Percentiles rank a stretch among this genome's conserved stretches.
phyloP scores from a whole-genome alignment of 2,113 vertebrate species.

The Opisthocomus hoazin region DNA sequence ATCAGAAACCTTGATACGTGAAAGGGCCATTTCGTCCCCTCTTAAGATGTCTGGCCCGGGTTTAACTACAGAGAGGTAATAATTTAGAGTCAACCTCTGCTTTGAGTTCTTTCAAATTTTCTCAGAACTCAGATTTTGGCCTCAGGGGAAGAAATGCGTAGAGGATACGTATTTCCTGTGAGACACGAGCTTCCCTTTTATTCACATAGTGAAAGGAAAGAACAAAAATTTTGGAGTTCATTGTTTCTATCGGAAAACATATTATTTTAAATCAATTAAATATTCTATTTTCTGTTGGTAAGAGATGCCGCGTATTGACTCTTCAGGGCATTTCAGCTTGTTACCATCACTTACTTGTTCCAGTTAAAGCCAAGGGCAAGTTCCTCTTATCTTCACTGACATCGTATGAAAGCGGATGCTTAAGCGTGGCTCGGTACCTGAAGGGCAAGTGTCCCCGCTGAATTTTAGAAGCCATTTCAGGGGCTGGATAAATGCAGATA shows the following conservation, averaged over 20 bases:
- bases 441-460: not conserved
- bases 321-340: not conserved
- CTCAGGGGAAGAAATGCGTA: not conserved
- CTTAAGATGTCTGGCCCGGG: not conserved
- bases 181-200: not conserved
- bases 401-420: not conserved
- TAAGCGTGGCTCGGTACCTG: not conserved
- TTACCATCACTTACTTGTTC: not conserved
- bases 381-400: not conserved
- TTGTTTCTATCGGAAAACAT: not conserved
- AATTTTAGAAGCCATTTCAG: not conserved
- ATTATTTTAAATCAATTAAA: constrained; percentile 50
- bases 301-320: constrained; percentile 44
- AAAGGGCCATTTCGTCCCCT: not conserved
- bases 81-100: not conserved
- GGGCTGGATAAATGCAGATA: not conserved
- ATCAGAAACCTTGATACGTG: not conserved
- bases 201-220: not conserved
- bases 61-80: not conserved
- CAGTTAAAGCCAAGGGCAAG: not conserved
- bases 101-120: not conserved
- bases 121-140: constrained; percentile 30
- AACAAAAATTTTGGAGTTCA: constrained; percentile 40
- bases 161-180: constrained; percentile 30
- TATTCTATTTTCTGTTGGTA: constrained; percentile 27